Evolutionary conservation across 2,797 vertebrate genomes (phyloP).

Genomic region (Chrysocyon brachyurus): DNA sequence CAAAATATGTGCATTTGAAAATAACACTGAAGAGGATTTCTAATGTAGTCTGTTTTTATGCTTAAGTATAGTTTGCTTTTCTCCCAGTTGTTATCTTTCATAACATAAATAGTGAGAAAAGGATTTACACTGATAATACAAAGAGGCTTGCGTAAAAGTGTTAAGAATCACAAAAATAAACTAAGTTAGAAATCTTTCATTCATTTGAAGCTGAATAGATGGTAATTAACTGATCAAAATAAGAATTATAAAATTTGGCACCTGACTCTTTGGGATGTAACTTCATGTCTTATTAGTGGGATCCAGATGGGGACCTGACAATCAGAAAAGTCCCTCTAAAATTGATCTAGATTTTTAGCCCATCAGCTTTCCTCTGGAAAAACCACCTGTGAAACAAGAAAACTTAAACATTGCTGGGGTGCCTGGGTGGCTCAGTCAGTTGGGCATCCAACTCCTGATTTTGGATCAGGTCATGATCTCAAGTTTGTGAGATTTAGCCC

Average conservation of each 20-base stretch:
- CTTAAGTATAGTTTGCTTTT: conserved; percentile 24
- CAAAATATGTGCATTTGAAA: background rate
- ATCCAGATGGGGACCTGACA: background rate
- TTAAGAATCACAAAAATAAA: conserved; percentile 5
- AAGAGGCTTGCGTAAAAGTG: background rate
- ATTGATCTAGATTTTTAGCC: background rate
- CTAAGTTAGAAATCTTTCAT: conserved; percentile 15
- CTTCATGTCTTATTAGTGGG: conserved; percentile 15
- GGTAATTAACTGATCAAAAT: background rate
- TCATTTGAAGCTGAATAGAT: conserved; percentile 33
- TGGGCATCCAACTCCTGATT: background rate
- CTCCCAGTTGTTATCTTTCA: conserved; percentile 2
- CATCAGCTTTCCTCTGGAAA: conserved; percentile 24
- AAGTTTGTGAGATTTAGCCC: background rate
- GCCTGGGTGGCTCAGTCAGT: background rate
- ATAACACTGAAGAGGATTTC: background rate
- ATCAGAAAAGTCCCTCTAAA: conserved; percentile 12
- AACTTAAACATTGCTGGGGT: background rate
- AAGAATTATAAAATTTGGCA: conserved; percentile 20
- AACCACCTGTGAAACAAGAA: background rate
- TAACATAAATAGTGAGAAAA: background rate
- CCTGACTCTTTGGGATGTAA: conserved; percentile 12
- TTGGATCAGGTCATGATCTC: background rate
- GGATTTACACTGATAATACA: background rate
- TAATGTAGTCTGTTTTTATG: background rate